Evolutionary conservation across 2,888 invertebrate genomes (phyloP), one percentile per base, ranked within the genome.

Genomic region (Chrysina gloriosa): DNA sequence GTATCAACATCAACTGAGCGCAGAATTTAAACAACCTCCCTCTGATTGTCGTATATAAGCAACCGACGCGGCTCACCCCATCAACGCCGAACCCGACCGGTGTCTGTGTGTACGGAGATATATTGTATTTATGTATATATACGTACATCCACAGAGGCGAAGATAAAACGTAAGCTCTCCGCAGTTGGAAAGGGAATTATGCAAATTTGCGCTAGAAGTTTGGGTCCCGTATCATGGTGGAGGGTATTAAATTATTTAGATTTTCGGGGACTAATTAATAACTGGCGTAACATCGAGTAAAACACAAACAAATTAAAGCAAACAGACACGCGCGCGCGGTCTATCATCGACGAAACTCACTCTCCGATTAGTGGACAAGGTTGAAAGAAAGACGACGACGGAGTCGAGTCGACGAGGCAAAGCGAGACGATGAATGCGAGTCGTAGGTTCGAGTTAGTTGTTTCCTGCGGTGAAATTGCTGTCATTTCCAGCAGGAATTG

Each of bases 181-280:
- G 14, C 31, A 42, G 23, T 58, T 58, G 39, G 58, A 47, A 6
- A 11, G 48, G 25, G 58, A 61, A 61, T 61, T 61, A 61, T 61
- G 58, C 58, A 61, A 61, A 61, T 61, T 61, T 61, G 42, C 25
- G 16, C 16, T 45, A 16, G 29, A 61, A 61, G 58, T 61, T 61
- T 27, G 58, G 27, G 36, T 56, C 58, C 39, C 27, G 39, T 61
- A 61, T 61, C 58, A 61, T 61, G 42, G 42, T n/a, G 39, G 58
- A 61, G 52, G 52, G 58, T 61, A 61, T 61, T 61, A 61, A 61
- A 61, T 61, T 61, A 61, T 61, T 61, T 61, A 61, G 58, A 61
- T 61, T 61, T 61, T 61, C 58, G 25, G 27, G 39, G 42, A 61
- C 58, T 61, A 61, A 61, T 61, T 61, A 61, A 61, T 61, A 61